Evolutionary conservation across 2,888 invertebrate genomes (phyloP), one percentile per base, ranked within the genome.

Genomic region (Oligia latruncula): DNA sequence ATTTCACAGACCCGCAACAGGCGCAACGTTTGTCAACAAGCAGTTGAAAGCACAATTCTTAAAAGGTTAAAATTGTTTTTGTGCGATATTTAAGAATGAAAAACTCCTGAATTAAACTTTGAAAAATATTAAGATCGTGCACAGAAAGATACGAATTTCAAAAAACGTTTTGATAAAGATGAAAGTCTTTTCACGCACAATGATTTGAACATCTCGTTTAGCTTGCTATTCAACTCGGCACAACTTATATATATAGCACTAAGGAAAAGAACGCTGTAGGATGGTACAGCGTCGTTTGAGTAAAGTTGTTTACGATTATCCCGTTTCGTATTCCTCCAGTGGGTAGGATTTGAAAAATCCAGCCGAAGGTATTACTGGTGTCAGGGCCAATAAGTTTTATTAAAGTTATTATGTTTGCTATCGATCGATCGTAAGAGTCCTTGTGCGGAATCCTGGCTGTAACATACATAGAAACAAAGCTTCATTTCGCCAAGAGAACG

Each of bases 161-260:
- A 64, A 72, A 29, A 64, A 55, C 46, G 65, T 58, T 66, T 65
- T 3, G 15, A 65, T 52, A 70, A 71, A 20, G 62, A 43, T 73
- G 4, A 81, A 64, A 74, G 17, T 17, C 13, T 71, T 70, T 74
- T 74, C 8, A 66, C 20, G n/a, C n/a, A 49, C n/a, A 64, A 65
- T 74, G 60, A 71, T 81, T 67, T 80, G 8, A 60, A 58, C 43
- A 60, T 58, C 46, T 71, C 67, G 64, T 64, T 74, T 64, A 65
- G 64, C 43, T 65, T 85, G 49, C 46, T 71, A 72, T 85, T 72
- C 43, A 76, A 49, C 43, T 72, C 46, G 29, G 8, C 29, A 75
- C 15, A 52, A 71, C 43, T 40, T 40, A 40, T 40, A 29, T 35
- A 64, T 23, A 55, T n/a, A 60, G 15, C n/a, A 20, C n/a, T 3